Base-by-base conservation (phyloP, 1,140 invertebrate genomes). In the Cryptotermes secundus region DNA sequence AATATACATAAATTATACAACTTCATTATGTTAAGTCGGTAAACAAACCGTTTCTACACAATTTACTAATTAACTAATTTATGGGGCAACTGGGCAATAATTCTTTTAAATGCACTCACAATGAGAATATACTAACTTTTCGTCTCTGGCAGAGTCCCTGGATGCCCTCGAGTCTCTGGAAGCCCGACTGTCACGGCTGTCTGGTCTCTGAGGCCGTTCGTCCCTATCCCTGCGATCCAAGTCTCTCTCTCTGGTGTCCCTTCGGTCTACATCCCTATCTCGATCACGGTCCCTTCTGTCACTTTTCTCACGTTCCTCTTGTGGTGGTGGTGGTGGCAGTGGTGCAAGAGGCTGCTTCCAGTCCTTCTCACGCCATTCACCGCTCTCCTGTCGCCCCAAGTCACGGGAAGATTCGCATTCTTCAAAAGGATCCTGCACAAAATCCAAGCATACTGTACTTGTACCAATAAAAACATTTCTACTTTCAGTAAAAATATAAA, bases 141-240 rank as follows among this genome's bases (percentile, higher is more conserved):
- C 79, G 38, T 85, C 85, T 59, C 85, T 59, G 24, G 24, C 34
- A n/a, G 84, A 84, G 79, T 90, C 89, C 3, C 89, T 82, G 0
- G 92, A 92, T 6, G 90, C 89, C 83, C 92, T 90, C 0, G 92
- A 92, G 80, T 92, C 92, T 49, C 92, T 88, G 1, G 92, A 93
- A 2, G 91, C 88, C 24, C 92, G 90, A 80, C 92, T 93, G 86
- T 94, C 93, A 2, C 88, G 85, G 38, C 87, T 89, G 85, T 89
- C 88, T 26, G 93, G 92, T 85, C 92, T 89, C n/a, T 92, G 91
- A 0, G 92, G 92, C 16, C 92, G 89, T 82, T 92, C 92, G 49
- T 88, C 89, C 9, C 90, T 88, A 59, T 90, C 89, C 31, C 88
- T 84, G 36, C 88, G 88, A 9, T 90, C 89, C 10, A 82, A 82